phyloP scores from a whole-genome alignment of 2,888 invertebrate species.

The Cheilosia variabilis region DNA sequence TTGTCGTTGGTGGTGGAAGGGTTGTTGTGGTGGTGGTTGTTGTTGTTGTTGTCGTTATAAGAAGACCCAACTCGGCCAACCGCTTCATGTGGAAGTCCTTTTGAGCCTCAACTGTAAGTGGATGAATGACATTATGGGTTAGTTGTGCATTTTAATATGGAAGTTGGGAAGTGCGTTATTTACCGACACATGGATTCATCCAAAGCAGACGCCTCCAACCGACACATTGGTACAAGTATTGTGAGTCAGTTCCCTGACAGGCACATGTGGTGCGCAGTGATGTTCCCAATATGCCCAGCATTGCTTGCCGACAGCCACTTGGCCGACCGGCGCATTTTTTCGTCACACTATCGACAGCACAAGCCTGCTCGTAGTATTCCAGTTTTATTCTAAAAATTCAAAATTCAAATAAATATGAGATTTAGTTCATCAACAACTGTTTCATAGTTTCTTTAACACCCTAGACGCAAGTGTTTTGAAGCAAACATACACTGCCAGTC shows the following conservation, averaged over 20 bases:
- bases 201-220: constrained; percentile 95
- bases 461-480: too few relatives aligned
- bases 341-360: constrained; percentile 95
- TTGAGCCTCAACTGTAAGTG: constrained; percentile 91
- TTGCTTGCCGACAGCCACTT: constrained; percentile 92
- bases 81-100: constrained; percentile 91
- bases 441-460: too few relatives aligned
- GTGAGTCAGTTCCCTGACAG: constrained; percentile 93
- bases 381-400: constrained; percentile 87
- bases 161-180: constrained; percentile 82
- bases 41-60: constrained; percentile 84
- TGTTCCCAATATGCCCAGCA: constrained; percentile 95
- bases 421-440: too few relatives aligned
- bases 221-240: constrained; percentile 93
- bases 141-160: neutral
- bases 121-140: neutral
- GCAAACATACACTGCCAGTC: too few relatives aligned
- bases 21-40: constrained; percentile 85
- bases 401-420: neutral
- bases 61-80: constrained; percentile 84
- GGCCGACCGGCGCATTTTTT: constrained; percentile 94
- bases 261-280: constrained; percentile 94
- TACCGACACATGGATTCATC: constrained; percentile 97
- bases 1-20: constrained; percentile 84
- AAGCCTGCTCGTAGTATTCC: constrained; percentile 95